Evolutionary conservation across 2,888 invertebrate genomes (phyloP).

Genomic region (Unio pictorum): DNA sequence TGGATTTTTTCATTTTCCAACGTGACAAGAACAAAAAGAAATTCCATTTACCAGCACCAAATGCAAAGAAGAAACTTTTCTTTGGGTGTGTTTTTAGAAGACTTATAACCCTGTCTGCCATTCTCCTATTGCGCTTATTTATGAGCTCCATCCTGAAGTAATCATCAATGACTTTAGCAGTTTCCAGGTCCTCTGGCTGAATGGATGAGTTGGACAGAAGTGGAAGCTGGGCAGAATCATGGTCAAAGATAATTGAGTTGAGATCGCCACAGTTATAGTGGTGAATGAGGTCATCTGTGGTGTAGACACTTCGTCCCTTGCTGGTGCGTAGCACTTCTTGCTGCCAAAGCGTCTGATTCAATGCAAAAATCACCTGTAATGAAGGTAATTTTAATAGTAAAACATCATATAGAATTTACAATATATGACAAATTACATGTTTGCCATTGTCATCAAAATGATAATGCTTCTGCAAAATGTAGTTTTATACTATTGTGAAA

Average conservation of each 20-base stretch:
- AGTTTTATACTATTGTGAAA: too few relatives aligned
- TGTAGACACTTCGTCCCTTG: constrained; percentile 50
- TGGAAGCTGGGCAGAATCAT: constrained; percentile 67
- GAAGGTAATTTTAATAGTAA: too few relatives aligned
- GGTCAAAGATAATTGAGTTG: constrained; percentile 70
- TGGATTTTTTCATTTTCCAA: neutral
- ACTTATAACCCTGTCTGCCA: constrained; percentile 72
- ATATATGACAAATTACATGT: too few relatives aligned
- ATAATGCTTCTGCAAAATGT: too few relatives aligned
- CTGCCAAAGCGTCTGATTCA: constrained; percentile 72
- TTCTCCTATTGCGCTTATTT: constrained; percentile 73
- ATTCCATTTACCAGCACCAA: constrained; percentile 73
- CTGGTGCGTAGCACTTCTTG: constrained; percentile 69
- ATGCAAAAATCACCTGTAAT: constrained; percentile 72
- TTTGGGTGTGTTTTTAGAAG: constrained; percentile 72
- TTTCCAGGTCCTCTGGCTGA: constrained; percentile 57
- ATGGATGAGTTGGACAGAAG: constrained; percentile 67
- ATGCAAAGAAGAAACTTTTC: constrained; percentile 74
- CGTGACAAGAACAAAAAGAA: neutral
- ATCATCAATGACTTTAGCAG: constrained; percentile 71
- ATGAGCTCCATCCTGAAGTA: constrained; percentile 75
- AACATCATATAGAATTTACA: too few relatives aligned
- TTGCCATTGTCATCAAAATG: too few relatives aligned
- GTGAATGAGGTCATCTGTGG: constrained; percentile 72
- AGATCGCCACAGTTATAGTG: constrained; percentile 74